These are phyloP conservation scores for Thaumetopoea pityocampa DNA, from an alignment of 1,140 invertebrate genomes.

Conservation along the genomic window DNA sequence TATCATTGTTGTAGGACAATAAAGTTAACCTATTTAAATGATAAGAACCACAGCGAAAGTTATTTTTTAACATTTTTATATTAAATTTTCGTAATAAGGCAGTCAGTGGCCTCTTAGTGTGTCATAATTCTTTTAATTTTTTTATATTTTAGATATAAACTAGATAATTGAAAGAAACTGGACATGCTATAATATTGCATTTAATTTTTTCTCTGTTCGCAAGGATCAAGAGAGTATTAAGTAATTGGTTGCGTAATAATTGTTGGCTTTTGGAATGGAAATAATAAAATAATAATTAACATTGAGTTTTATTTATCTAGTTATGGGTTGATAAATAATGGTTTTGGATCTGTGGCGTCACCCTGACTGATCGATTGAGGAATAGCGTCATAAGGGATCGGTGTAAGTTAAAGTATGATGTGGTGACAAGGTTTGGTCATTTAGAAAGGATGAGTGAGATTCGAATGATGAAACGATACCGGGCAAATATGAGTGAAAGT, in stretches of 20 bases:
- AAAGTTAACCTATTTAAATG: constrained; percentile 11
- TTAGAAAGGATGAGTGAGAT: too few species aligned
- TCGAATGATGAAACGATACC: too few species aligned
- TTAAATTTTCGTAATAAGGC: constrained; percentile 31
- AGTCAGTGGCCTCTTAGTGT: constrained; percentile 42
- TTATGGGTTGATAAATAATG: too few species aligned
- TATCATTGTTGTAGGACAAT: constrained; percentile 7
- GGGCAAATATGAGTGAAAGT: too few species aligned
- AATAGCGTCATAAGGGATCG: too few species aligned
- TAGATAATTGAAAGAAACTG: constrained; percentile 44
- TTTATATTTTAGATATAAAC: constrained; percentile 48
- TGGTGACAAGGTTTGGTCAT: too few species aligned
- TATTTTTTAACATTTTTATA: constrained; percentile 26
- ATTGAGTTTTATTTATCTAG: constrained; percentile 3
- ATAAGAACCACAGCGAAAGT: constrained; percentile 31
- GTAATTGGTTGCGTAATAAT: constrained; percentile 48
- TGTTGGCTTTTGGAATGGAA: constrained; percentile 68
- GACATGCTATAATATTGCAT: constrained; percentile 61
- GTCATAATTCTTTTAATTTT: constrained; percentile 69
- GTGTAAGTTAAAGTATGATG: too few species aligned
- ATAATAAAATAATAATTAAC: constrained; percentile 45
- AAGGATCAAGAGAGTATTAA: constrained; percentile 32
- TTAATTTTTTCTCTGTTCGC: constrained; percentile 52
- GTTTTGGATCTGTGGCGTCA: too few species aligned
- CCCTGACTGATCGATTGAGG: too few species aligned